Evolutionary conservation across 2,888 invertebrate genomes (phyloP), one percentile per base, ranked within the genome.

Genomic region (Seira musarum): DNA sequence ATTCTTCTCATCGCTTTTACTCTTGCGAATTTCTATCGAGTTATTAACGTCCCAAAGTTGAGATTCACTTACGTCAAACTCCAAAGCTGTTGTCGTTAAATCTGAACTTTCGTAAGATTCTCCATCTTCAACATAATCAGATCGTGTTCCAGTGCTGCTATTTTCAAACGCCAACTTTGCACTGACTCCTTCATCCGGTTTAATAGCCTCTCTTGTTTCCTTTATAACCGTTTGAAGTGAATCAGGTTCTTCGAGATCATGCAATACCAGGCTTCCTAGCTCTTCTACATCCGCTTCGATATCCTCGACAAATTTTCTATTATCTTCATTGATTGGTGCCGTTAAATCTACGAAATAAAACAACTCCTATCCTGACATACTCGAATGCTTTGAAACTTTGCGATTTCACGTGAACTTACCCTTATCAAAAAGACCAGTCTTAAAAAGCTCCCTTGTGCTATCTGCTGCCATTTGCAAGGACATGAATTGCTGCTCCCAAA

Each of bases 231-330:
- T 80, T 30, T 74, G 66, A 46, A 15, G 19, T 35, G 76, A 60
- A 64, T 75, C 66, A 35, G 70, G 46, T 46, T 81, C 83, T 49
- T 86, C 86, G n/a, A 86, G 79, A 74, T 86, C 86, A 21, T 81
- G 78, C 13, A 85, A 46, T 0, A 85, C 83, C 10, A 86, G 72
- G 61, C 85, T 85, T 17, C 85, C 85, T 21, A 85, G 21, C 65
- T 85, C 85, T 40, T 85, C 81, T 6, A 72, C 69, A 15, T 81
- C 84, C 1, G 79, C 82, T 67, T 83, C 80, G 66, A 84, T 84
- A 64, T 83, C 84, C 70, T 82, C 81, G 2, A 79, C 81, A 64
- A 85, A 85, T 30, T 72, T 53, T 46, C 75, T 83, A 30, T 82
- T 80, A n/a, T 72, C 81, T 2, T 65, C 25, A 17, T 49, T 71